Evolutionary conservation across 2,113 vertebrate species (phyloP).

Genomic region (Crypturellus undulatus): DNA sequence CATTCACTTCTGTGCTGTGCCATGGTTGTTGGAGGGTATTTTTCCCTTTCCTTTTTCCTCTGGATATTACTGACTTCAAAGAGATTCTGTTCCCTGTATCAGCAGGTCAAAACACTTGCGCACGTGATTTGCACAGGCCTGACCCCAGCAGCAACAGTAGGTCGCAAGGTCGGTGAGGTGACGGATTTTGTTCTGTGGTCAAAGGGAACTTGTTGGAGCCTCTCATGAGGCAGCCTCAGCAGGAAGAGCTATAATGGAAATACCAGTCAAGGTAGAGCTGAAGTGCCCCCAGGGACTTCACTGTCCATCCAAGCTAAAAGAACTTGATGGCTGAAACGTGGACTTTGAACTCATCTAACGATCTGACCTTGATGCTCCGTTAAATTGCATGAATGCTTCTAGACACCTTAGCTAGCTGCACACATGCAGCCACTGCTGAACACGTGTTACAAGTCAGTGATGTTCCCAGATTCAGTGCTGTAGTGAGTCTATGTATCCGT

Average conservation of each 20-base stretch:
- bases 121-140: background rate
- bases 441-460: background rate
- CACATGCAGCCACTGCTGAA: background rate
- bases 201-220: background rate
- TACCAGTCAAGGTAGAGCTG: background rate
- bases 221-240: background rate
- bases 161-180: background rate
- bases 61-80: background rate
- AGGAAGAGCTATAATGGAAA: background rate
- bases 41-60: background rate
- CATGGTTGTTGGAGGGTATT: fast-evolving
- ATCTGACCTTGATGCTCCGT: background rate
- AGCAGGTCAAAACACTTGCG: slow-evolving; percentile 1
- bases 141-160: background rate
- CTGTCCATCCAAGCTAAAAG: background rate
- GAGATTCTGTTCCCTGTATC: background rate
- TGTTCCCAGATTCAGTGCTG: background rate
- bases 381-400: background rate
- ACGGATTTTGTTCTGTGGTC: background rate
- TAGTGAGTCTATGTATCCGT: fast-evolving
- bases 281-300: background rate
- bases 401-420: fast-evolving
- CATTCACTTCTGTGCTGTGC: background rate
- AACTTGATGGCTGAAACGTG: background rate
- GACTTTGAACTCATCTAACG: background rate